These are phyloP conservation scores for Pitangus sulphuratus DNA, from an alignment of 2,797 vertebrate species.

Conservation along the genomic window DNA sequence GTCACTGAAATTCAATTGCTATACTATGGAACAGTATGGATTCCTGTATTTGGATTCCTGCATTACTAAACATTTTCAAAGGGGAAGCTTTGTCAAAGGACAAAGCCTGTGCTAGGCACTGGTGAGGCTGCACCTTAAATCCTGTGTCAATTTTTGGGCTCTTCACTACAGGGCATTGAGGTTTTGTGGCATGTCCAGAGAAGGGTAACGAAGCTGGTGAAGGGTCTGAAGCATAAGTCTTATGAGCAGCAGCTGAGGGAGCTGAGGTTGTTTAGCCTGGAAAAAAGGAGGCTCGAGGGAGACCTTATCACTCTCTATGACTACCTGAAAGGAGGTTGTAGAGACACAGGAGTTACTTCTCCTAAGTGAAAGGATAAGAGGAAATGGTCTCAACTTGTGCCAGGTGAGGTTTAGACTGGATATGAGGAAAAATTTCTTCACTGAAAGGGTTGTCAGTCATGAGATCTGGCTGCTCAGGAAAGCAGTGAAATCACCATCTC, in stretches of 20 bases:
- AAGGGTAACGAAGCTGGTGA: not conserved
- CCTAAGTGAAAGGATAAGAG: not conserved
- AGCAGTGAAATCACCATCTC: not conserved
- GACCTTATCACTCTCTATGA: not conserved
- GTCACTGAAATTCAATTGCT: not conserved
- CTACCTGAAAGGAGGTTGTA: not conserved
- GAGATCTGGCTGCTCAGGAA: not conserved
- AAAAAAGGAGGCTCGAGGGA: not conserved
- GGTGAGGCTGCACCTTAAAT: not conserved
- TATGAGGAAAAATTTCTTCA: not conserved
- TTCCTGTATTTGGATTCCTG: not conserved
- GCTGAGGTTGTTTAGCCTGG: not conserved
- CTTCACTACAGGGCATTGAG: not conserved
- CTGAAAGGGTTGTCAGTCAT: not conserved
- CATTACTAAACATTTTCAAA: not conserved
- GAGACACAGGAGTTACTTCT: not conserved
- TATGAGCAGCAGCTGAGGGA: not conserved
- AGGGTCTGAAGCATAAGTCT: not conserved
- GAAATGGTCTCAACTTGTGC: not conserved
- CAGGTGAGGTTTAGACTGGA: not conserved
- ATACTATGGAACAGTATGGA: not conserved
- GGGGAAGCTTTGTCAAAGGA: not conserved
- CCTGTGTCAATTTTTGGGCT: rapidly evolving
- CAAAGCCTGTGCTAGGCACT: not conserved
- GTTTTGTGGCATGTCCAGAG: not conserved